phyloP scores from a whole-genome alignment of 2,797 vertebrate species.

The Gadopsis marmoratus region DNA sequence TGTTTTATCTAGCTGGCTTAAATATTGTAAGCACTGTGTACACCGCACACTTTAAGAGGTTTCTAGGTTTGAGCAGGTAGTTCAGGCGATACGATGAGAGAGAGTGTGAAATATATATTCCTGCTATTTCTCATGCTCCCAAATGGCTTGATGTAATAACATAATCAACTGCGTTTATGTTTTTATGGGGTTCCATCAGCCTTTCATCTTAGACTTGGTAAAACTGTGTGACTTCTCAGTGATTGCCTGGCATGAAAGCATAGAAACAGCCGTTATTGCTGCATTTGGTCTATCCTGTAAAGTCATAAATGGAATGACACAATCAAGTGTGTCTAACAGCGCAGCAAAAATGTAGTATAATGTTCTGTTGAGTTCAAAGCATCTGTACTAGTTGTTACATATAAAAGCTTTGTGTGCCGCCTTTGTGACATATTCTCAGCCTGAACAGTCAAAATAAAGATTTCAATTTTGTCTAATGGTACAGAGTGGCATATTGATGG shows the following conservation, averaged over 20 bases:
- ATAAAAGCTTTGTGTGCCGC: not conserved
- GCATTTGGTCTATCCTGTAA: not conserved
- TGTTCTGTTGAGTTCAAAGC: not conserved
- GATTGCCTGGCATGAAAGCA: conserved; percentile 64
- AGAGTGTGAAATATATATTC: conserved; percentile 42
- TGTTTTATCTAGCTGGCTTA: conserved; percentile 51
- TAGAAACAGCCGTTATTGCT: conserved; percentile 35
- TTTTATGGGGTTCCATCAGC: conserved; percentile 46
- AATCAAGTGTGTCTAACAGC: conserved; percentile 1
- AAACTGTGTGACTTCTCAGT: conserved; percentile 49
- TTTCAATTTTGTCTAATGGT: not conserved
- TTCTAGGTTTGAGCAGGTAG: conserved; percentile 37
- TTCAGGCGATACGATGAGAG: conserved; percentile 50
- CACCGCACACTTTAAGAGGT: conserved; percentile 39
- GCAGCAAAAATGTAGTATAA: not conserved
- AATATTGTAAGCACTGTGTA: conserved; percentile 48
- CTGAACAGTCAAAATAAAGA: not conserved
- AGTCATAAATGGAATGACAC: conserved; percentile 14
- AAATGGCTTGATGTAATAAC: conserved; percentile 43
- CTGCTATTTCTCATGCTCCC: conserved; percentile 21
- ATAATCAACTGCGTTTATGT: conserved; percentile 42
- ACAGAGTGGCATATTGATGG: conserved; percentile 4
- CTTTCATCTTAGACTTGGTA: conserved; percentile 72
- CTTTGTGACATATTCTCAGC: not conserved
- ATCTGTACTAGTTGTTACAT: not conserved